Percentiles rank a stretch among this genome's conserved stretches.
phyloP scores from a whole-genome alignment of 2,797 vertebrate genomes.

The Adelosebastes latens region DNA sequence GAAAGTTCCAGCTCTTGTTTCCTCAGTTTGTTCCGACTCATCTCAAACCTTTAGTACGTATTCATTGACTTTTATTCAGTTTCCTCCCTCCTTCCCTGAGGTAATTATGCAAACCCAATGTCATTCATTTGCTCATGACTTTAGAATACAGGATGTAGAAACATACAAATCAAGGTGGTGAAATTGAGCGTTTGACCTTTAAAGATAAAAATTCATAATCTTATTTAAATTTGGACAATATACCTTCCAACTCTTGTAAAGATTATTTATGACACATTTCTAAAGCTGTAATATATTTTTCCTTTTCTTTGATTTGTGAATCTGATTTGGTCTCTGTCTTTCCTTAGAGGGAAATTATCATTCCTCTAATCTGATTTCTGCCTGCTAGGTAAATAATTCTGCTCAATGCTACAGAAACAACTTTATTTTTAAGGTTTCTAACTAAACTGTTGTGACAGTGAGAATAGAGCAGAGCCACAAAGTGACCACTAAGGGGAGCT shows the following conservation, averaged over 20 bases:
- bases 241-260: background rate
- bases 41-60: background rate
- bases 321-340: accelerated
- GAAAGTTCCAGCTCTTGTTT: background rate
- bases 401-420: too few species aligned
- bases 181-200: conserved; percentile 23
- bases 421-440: background rate
- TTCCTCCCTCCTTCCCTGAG: background rate
- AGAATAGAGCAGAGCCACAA: background rate
- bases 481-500: conserved; percentile 51
- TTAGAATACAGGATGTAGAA: background rate
- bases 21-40: background rate
- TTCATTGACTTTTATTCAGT: background rate
- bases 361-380: too few species aligned
- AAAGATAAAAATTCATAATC: background rate
- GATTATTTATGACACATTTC: too few species aligned
- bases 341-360: too few species aligned
- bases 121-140: background rate
- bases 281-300: too few species aligned
- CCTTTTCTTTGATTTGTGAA: too few species aligned
- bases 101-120: conserved; percentile 28
- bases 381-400: background rate
- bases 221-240: background rate
- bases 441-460: background rate
- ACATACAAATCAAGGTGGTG: conserved; percentile 27